Evolutionary conservation across 1,140 invertebrate genomes (phyloP).

Genomic region (Idris sp.): DNA sequence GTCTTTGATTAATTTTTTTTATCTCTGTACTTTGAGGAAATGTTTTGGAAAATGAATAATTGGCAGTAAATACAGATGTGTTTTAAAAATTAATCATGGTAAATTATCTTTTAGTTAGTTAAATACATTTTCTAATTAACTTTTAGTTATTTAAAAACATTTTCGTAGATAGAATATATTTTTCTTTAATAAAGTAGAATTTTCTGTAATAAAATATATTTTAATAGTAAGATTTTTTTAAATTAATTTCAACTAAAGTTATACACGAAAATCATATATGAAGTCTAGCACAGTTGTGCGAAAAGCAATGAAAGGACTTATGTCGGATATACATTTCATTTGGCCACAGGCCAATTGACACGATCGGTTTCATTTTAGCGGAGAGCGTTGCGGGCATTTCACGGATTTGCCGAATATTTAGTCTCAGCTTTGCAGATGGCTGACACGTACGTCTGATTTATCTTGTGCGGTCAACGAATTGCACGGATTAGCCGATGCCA

Average conservation of each 20-base stretch:
- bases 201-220: too few species aligned
- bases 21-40: neutral
- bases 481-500: constrained; percentile 52
- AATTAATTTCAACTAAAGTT: too few species aligned
- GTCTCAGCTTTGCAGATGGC: constrained; percentile 69
- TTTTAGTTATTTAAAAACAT: too few species aligned
- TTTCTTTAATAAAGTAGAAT: too few species aligned
- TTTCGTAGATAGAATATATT: too few species aligned
- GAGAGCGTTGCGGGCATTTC: constrained; percentile 66
- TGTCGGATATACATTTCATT: constrained; percentile 75
- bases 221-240: too few species aligned
- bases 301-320: constrained; percentile 67
- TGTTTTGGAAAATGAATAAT: too few species aligned
- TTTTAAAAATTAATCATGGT: too few species aligned
- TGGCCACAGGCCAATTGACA: constrained; percentile 74
- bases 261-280: neutral
- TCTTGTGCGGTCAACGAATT: constrained; percentile 65
- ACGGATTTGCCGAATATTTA: constrained; percentile 74
- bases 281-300: constrained; percentile 11
- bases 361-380: constrained; percentile 65
- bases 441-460: constrained; percentile 67
- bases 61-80: too few species aligned
- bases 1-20: constrained; percentile 27
- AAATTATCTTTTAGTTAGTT: too few species aligned
- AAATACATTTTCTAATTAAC: too few species aligned